Conservation (phyloP, 2,888 invertebrate genomes). For the Cryptophagus acutangulus region DNA sequence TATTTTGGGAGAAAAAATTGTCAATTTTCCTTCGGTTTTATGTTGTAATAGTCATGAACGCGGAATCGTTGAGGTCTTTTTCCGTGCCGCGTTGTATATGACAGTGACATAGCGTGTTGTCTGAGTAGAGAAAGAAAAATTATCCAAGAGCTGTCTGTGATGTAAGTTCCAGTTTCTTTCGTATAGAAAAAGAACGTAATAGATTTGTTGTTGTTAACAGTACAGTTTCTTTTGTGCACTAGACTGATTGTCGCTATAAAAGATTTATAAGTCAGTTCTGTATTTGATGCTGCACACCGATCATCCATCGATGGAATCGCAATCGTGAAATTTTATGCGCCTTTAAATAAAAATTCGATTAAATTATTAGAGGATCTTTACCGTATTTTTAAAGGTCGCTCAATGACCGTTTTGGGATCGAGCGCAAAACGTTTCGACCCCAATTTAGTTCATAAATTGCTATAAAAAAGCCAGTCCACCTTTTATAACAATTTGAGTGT, state of each 20-base stretch:
- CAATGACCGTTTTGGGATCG: conserved; percentile 33
- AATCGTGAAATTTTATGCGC: conserved; percentile 11
- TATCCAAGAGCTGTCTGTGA: conserved; percentile 26
- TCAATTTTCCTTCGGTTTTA: no score
- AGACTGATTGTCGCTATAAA: conserved; percentile 17
- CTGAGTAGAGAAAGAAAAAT: conserved; percentile 32
- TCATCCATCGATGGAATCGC: no score
- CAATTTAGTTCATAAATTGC: conserved; percentile 33
- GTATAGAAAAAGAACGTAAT: conserved; percentile 24
- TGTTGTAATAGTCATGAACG: no score
- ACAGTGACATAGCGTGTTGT: conserved; percentile 35
- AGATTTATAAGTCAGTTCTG: conserved; percentile 21
- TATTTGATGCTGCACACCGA: no score
- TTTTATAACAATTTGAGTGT: no score
- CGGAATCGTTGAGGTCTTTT: no score
- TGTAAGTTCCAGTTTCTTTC: conserved; percentile 27
- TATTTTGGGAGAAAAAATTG: no score
- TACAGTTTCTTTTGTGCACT: conserved; percentile 18
- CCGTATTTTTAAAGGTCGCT: conserved; percentile 30
- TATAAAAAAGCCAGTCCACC: no score
- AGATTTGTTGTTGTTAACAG: conserved; percentile 27
- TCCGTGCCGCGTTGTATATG: conserved; percentile 30
- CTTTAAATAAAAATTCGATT: no score
- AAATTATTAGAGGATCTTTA: no score
- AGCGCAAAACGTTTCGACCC: conserved; percentile 27